Base-by-base conservation (phyloP, 1,140 invertebrate species). In the Mycetomoellerius zeteki region DNA sequence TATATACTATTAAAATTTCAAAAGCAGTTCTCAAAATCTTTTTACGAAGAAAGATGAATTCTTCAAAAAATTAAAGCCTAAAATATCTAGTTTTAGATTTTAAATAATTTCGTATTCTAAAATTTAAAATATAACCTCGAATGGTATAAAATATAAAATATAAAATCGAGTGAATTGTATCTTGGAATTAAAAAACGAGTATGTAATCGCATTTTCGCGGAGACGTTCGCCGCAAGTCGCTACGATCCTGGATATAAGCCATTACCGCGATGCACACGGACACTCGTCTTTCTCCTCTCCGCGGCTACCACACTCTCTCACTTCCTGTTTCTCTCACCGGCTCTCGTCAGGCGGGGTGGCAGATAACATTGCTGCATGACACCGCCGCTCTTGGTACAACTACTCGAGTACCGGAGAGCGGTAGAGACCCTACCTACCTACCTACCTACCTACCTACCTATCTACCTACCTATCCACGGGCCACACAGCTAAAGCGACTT, bases 351-450 rank as follows among this genome's bases (percentile, higher is more conserved):
- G 85, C 89, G 90, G 91, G 93, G 94, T 94, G 94, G 94, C 92
- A 94, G 94, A 94, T 95, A 95, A 95, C 94, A 95, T 94, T 95
- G 94, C 93, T 94, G 92, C 93, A 94, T 94, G 94, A 95, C 94
- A 95, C 94, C 92, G 89, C 86, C 91, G 93, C 93, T 94, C 93
- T 94, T 92, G 93, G 91, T 94, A 87, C 90, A 93, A 93, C 92
- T 92, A 93, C 92, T 94, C 93, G 92, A 93, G 92, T 88, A 90
- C 91, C 80, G 76, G 77, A 77, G 93, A 91, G 90, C 82, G 88
- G 91, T 86, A 91, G 92, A 92, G 91, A 92, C 77, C 69, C 54
- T 77, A 77, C 73, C 56, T 43, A 69, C 54, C 69, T 21, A 65
- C 62, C 71, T 73, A 73, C 27, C 69, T 30, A 72, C 54, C 72